Base-by-base conservation (phyloP, 2,888 invertebrate species). In the Tachystola acroxantha region DNA sequence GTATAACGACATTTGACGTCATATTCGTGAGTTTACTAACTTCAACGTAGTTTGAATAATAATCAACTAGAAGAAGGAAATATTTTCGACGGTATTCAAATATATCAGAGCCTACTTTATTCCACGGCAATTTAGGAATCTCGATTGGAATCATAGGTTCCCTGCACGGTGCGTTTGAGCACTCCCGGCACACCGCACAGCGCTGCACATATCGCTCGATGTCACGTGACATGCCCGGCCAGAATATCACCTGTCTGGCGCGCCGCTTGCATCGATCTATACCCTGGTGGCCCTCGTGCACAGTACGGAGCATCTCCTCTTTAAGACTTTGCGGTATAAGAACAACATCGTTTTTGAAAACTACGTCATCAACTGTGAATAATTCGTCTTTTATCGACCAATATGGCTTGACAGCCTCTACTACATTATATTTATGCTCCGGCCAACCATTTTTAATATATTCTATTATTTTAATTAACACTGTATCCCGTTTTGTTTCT, bases 151-250 rank as follows among this genome's bases (percentile, higher is more conserved):
- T 32, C 36, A 43, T 11, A 1, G 43, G 40, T 11, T 43, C 38
- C 25, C 34, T 26, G n/a, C 16, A 3, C 2, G 39, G 37, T 19
- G 9, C 30, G 7, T 36, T 39, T 30, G 26, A 27, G 22, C 12
- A n/a, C 13, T 32, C 32, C 20, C 12, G 10, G 22, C 33, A 33
- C 3, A 14, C 10, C 13, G 36, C 26, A 37, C 47, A 47, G 10
- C 29, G 34, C 10, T 27, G 19, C 5, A 42, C 39, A 34, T 35
- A 42, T 1, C 35, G 24, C 27, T 45, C 37, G 5, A 46, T 36
- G 16, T 43, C 37, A 10, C 20, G 30, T 10, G 32, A 35, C 16
- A 52, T 43, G 9, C 39, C 41, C 1, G 45, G 50, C 52, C 48
- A 49, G 29, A 43, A 48, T 24, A 47, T 29, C 7, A 42, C 35